phyloP scores from a whole-genome alignment of 2,113 vertebrate species.

The Heliornis fulica region DNA sequence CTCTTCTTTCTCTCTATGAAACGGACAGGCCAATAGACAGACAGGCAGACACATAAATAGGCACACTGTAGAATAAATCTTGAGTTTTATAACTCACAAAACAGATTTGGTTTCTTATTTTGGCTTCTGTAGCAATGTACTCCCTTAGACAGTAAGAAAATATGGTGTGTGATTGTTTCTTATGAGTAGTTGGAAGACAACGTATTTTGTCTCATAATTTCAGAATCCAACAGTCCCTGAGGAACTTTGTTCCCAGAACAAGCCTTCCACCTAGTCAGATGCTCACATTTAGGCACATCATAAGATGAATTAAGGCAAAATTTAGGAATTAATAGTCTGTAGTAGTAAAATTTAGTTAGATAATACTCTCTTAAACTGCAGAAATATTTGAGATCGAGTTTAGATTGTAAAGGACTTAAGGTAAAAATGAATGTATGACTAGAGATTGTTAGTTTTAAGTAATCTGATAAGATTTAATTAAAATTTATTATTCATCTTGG shows the following conservation, averaged over 20 bases:
- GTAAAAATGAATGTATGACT: background rate
- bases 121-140: background rate
- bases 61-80: background rate
- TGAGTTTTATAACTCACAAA: background rate
- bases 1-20: background rate
- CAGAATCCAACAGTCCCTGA: background rate
- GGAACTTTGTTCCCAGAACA: background rate
- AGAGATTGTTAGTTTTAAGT: background rate
- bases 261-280: background rate
- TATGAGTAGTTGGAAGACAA: background rate
- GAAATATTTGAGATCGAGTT: background rate
- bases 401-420: background rate
- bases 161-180: background rate
- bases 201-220: background rate
- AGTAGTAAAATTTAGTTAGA: background rate
- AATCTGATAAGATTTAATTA: background rate
- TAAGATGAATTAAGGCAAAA: background rate
- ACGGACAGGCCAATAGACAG: background rate
- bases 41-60: background rate
- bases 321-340: background rate
- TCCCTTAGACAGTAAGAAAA: background rate
- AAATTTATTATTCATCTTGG: background rate
- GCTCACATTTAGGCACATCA: background rate
- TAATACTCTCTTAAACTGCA: background rate
- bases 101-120: rapidly evolving